A percentile compares a stretch with the other conserved stretches of the same genome.
Evolutionary conservation across 2,888 invertebrate genomes (phyloP).

Genomic region (Diarsia brunnea): DNA sequence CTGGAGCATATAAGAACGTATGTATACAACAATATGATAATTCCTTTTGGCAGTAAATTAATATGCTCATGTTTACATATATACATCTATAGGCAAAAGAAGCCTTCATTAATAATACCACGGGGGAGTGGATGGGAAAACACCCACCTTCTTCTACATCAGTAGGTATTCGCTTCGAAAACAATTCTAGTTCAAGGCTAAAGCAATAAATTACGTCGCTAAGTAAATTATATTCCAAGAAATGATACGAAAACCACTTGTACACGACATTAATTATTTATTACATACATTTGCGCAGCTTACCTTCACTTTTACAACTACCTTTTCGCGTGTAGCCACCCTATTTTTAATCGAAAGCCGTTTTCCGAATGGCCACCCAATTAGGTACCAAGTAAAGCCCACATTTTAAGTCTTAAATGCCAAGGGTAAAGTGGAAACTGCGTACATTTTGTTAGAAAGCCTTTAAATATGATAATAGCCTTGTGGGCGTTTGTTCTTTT

Average conservation of each 20-base stretch:
- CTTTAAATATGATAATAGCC: conserved; percentile 35
- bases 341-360: conserved; percentile 70
- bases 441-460: conserved; percentile 37
- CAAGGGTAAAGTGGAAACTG: conserved; percentile 46
- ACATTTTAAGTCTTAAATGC: conserved; percentile 65
- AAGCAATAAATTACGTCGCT: conserved; percentile 50
- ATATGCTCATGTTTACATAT: conserved; percentile 23
- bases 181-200: conserved; percentile 42
- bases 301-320: conserved; percentile 38
- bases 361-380: conserved; percentile 74
- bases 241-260: conserved; percentile 50
- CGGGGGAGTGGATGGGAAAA: not conserved
- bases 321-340: conserved; percentile 49
- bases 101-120: conserved; percentile 3
- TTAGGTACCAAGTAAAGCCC: conserved; percentile 71
- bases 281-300: conserved; percentile 42
- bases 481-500: conserved; percentile 34
- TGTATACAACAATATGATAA: not conserved
- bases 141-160: not conserved
- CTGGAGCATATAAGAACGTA: not conserved
- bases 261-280: conserved; percentile 57
- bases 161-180: conserved; percentile 10
- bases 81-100: not conserved
- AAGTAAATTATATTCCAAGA: conserved; percentile 57
- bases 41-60: conserved; percentile 28